These are phyloP conservation scores for Sebastes flavidus DNA, from an alignment of 2,797 vertebrate species.

Conservation along the genomic window DNA sequence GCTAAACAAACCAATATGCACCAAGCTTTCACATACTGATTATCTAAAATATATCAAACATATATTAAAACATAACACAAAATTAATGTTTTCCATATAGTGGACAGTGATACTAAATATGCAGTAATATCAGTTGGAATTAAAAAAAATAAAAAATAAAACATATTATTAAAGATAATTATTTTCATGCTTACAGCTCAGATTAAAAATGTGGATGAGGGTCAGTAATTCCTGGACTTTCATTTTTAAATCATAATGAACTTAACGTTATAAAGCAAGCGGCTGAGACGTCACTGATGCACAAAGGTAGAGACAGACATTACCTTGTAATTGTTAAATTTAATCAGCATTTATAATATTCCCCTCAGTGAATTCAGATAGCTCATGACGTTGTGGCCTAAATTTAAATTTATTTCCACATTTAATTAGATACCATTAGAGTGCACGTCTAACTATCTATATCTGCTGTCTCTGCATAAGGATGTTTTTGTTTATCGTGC, in stretches of 20 bases:
- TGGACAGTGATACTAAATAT: neutral
- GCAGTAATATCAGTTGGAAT: neutral
- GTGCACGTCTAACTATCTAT: slow-evolving; percentile 19
- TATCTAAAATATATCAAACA: neutral
- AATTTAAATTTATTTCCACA: slow-evolving; percentile 43
- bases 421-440: slow-evolving; percentile 51
- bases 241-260: slow-evolving; percentile 64
- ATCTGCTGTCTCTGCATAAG: neutral
- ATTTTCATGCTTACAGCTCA: slow-evolving; percentile 27
- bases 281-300: slow-evolving; percentile 44
- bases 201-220: slow-evolving; percentile 42
- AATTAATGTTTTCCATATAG: neutral
- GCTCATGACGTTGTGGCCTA: slow-evolving; percentile 37
- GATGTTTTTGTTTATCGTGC: neutral
- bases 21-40: slow-evolving; percentile 3
- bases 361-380: slow-evolving; percentile 55
- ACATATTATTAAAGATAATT: slow-evolving; percentile 19
- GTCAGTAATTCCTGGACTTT: slow-evolving; percentile 37
- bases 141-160: neutral
- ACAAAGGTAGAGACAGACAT: slow-evolving; percentile 44
- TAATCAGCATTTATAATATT: slow-evolving; percentile 66
- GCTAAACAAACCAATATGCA: slow-evolving; percentile 15
- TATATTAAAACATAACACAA: neutral
- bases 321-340: slow-evolving; percentile 59
- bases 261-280: slow-evolving; percentile 13